Evolutionary conservation across 2,797 vertebrate genomes (phyloP).

Genomic region (Ceryle rudis): DNA sequence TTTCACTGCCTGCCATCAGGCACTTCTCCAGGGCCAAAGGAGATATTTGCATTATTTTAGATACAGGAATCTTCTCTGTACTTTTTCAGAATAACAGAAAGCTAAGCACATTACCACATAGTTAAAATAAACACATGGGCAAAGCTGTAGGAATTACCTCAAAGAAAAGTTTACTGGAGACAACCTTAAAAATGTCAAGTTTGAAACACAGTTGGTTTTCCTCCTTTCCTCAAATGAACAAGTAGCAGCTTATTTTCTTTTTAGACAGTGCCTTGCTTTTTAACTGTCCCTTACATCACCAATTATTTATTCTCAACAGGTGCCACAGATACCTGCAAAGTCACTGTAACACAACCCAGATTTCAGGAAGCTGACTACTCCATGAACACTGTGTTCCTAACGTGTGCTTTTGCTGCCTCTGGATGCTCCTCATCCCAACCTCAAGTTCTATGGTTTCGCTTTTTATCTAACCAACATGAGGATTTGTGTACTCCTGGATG

Average conservation of each 20-base stretch:
- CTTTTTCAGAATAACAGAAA: neutral
- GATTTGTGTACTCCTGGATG: constrained; percentile 41
- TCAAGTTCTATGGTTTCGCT: constrained; percentile 77
- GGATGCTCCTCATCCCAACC: neutral
- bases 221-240: neutral
- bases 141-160: neutral
- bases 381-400: neutral
- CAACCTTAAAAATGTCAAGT: neutral
- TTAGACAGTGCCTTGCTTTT: neutral
- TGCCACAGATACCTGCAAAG: constrained; percentile 13
- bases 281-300: neutral
- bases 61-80: neutral
- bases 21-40: neutral
- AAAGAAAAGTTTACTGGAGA: neutral
- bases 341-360: constrained; percentile 64
- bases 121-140: neutral
- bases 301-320: constrained; percentile 34
- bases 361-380: constrained; percentile 31
- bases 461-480: constrained; percentile 3
- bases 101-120: neutral
- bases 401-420: constrained; percentile 43
- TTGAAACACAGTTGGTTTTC: neutral
- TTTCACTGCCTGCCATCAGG: neutral
- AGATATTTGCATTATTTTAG: neutral
- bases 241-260: neutral